These are phyloP conservation scores for Hoplostethus atlanticus DNA, from an alignment of 2,797 vertebrate species.

Conservation along the genomic window DNA sequence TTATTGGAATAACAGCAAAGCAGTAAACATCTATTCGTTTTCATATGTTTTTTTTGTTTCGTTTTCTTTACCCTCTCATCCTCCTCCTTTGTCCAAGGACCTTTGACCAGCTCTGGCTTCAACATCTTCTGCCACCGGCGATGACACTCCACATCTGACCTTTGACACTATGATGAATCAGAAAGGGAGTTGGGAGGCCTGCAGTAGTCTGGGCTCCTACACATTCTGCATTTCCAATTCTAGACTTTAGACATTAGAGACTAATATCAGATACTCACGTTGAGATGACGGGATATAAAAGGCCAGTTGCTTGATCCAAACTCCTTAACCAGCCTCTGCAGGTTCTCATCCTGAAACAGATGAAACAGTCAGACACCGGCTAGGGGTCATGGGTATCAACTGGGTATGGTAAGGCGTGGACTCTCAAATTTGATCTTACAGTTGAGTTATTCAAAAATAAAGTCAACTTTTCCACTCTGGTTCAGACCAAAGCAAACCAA, in stretches of 20 bases:
- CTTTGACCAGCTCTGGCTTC: conserved; percentile 95
- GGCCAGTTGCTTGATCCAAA: conserved; percentile 94
- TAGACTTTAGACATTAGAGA: too few species aligned
- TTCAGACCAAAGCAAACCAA: too few species aligned
- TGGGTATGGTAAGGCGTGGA: too few species aligned
- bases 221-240: background rate
- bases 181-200: background rate
- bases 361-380: background rate
- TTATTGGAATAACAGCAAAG: too few species aligned
- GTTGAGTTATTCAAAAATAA: too few species aligned
- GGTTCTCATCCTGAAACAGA: conserved; percentile 88
- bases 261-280: conserved; percentile 31
- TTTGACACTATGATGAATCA: conserved; percentile 72
- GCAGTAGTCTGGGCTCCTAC: background rate
- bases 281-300: conserved; percentile 84
- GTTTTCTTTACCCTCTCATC: conserved; percentile 89
- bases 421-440: too few species aligned
- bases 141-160: conserved; percentile 92
- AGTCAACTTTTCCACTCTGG: too few species aligned
- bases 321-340: conserved; percentile 91
- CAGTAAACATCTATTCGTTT: too few species aligned
- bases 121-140: conserved; percentile 94
- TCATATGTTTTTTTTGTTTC: too few species aligned
- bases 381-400: too few species aligned
- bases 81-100: conserved; percentile 96